Base-by-base conservation (phyloP, 2,888 invertebrate genomes). In the Cataglyphis livida region DNA sequence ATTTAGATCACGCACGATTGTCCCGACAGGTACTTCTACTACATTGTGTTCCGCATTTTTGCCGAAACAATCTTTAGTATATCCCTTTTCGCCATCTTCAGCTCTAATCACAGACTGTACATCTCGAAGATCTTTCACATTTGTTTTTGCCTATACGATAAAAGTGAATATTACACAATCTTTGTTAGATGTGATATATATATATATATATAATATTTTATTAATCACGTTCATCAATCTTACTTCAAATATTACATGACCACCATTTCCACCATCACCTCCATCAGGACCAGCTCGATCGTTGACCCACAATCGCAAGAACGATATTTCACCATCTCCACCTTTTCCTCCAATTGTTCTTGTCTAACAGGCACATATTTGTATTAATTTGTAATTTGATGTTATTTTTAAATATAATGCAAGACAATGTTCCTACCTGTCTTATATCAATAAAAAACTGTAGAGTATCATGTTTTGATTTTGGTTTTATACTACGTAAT, bases 211-310 rank as follows among this genome's bases (percentile, higher is more conserved):
- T 6, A 25, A 3, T 61, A 5, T 38, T 59, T 35, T 75, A 59
- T n/a, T 66, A 48, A 4, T 51, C 12, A 28, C 38, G 54, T 68
- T 44, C 38, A 15, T 57, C 10, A 44, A 51, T 68, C 32, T 35
- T 91, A 96, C 96, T 95, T 96, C 95, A 87, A 99, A 97, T 79
- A 99, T 96, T 1, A 99, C 97, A 95, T 99, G 99, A 0, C 98
- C 99, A 0, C 99, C 99, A 93, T 98, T 96, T 0, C 99, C 99
- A 0, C 99, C 99, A 94, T 99, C 98, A 0, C 99, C 99, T 0
- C 99, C 99, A 94, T 98, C 98, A 0, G 99, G 99, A 0, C 99
- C 99, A 0, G 98, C 99, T 82, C 96, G 96, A 86, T 98, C 99
- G 91, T 98, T 98, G 76, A 96, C 95, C 96, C 97, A 98, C 10